phyloP scores from a whole-genome alignment of 2,888 invertebrate species.

The Galeopsomyia nigrocyanea region DNA sequence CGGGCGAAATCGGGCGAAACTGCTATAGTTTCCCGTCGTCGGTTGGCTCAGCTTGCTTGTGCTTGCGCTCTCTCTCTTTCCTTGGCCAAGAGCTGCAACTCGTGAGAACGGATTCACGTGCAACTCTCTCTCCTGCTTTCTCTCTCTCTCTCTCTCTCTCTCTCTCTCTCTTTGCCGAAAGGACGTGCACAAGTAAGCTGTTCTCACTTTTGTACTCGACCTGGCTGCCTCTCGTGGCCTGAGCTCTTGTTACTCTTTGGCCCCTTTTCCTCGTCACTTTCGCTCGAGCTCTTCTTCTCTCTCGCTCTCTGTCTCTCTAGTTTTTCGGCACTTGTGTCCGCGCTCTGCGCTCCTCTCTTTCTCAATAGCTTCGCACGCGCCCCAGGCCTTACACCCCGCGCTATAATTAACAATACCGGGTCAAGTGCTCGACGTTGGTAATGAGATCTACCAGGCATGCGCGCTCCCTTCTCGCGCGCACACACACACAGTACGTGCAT shows the following conservation, averaged over 20 bases:
- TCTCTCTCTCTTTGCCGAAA: background rate
- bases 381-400: slow-evolving; percentile 7
- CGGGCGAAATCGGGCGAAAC: slow-evolving; percentile 6
- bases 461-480: background rate
- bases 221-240: slow-evolving; percentile 13
- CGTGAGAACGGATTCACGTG: slow-evolving; percentile 34
- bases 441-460: slow-evolving; percentile 36
- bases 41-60: background rate
- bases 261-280: slow-evolving; percentile 17
- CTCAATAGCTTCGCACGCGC: slow-evolving; percentile 7
- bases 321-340: background rate
- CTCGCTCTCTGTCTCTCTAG: background rate
- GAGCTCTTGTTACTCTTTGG: slow-evolving; percentile 7
- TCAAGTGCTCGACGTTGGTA: slow-evolving; percentile 36
- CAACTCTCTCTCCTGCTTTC: background rate
- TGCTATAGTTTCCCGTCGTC: background rate
- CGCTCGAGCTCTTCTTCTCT: background rate
- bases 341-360: slow-evolving; percentile 10
- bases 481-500: too few species aligned
- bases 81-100: slow-evolving; percentile 25
- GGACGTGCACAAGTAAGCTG: slow-evolving; percentile 45
- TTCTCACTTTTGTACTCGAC: slow-evolving; percentile 37
- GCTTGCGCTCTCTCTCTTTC: background rate
- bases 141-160: too few species aligned
- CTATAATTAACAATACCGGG: slow-evolving; percentile 44